Base-by-base conservation (phyloP, 2,797 vertebrate genomes). In the Lophius americanus region DNA sequence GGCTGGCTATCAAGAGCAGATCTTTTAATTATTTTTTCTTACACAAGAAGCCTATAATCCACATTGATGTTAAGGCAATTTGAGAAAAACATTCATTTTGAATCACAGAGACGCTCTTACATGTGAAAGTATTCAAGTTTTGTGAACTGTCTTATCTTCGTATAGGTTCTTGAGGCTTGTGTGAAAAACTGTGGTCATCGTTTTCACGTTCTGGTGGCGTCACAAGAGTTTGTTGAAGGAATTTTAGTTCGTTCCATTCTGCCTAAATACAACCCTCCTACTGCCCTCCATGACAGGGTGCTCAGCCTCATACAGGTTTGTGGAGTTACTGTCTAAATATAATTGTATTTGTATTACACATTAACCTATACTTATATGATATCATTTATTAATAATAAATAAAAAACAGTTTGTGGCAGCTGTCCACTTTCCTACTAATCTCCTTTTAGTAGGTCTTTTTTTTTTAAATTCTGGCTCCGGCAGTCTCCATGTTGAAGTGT, bases 181-280 rank as follows among this genome's bases (percentile, higher is more conserved):
- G 98, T 99, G 74, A 99, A 99, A 92, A 99, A 99, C 92, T 99
- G 98, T 0, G 96, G 97, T 37, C 96, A 97, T 75, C 95, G 98
- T 58, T 98, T 99, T 87, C 98, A 99, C 0, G 60, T 96, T 51
- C 89, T 96, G 44, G 95, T 98, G 62, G 94, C 96, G 37, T 95
- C 93, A 42, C 95, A 95, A 78, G 97, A 99, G 51, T 99, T 99
- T 49, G 95, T 98, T 57, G 97, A 99, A 85, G 94, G 94, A 0
- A 97, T 99, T 74, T 88, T 99, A 56, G 98, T 99, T 56, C 93
- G 93, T 75, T 91, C 94, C 73, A 98, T 99, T 88, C 91, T 99
- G 75, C 98, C 98, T 23, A 99, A 96, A 92, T 95, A 96, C 84
- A 99, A 98, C 76, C 96, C 96, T 0, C 98, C 98, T 32, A 85